Percentiles rank a stretch among this genome's conserved stretches.
Conservation (phyloP, 2,888 invertebrate genomes). For the Phlogophora meticulosa region DNA sequence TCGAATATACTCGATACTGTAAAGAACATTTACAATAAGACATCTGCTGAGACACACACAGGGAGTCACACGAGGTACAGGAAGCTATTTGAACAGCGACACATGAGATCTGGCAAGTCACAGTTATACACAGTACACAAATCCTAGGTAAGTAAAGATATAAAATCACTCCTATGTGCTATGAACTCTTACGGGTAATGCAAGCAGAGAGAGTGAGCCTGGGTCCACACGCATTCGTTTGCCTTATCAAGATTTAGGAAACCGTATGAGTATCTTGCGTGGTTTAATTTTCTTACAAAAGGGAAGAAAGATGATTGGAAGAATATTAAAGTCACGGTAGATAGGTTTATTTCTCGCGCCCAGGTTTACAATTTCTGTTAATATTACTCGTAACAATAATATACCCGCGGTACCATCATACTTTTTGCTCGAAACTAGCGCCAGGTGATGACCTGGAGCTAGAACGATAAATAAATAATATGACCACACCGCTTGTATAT, state of each 20-base stretch:
- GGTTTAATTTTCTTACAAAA: background rate
- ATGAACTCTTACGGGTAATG: conserved; percentile 35
- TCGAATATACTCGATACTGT: conserved; percentile 23
- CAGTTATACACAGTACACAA: conserved; percentile 62
- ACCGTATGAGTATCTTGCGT: background rate
- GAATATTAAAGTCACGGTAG: background rate
- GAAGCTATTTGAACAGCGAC: conserved; percentile 59
- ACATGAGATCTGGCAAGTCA: conserved; percentile 56
- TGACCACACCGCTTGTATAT: conserved; percentile 12
- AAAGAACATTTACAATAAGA: conserved; percentile 55
- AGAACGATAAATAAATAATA: conserved; percentile 19
- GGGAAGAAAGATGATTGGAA: background rate
- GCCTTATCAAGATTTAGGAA: conserved; percentile 1
- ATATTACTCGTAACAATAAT: conserved; percentile 19
- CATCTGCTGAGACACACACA: conserved; percentile 29
- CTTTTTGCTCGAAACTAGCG: conserved; percentile 9
- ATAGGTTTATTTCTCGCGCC: background rate
- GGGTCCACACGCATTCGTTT: background rate
- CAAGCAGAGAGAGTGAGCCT: conserved; percentile 30
- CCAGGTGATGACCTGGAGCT: conserved; percentile 1
- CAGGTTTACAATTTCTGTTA: conserved; percentile 18
- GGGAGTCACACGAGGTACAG: conserved; percentile 49
- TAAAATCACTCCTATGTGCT: conserved; percentile 60
- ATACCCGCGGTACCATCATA: conserved; percentile 22
- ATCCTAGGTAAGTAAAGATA: conserved; percentile 64